These are phyloP conservation scores for Scophthalmus maximus DNA, from an alignment of 2,113 vertebrate species.

Conservation along the genomic window DNA sequence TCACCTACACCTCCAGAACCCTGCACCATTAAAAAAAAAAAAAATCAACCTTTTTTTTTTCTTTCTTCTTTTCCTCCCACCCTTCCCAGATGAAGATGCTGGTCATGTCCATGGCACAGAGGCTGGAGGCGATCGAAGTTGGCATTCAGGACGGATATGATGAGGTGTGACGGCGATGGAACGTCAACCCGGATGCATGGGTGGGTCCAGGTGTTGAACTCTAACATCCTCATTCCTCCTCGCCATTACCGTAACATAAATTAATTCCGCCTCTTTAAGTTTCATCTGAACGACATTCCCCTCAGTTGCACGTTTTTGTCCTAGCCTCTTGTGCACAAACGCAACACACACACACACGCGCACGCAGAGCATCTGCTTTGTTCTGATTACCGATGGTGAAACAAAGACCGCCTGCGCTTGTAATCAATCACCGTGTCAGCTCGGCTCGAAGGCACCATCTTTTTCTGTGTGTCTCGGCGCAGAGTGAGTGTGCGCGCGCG, in stretches of 20 bases:
- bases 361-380: conserved; percentile 49
- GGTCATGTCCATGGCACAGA: conserved; percentile 76
- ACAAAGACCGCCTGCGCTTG: conserved; percentile 68
- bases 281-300: conserved; percentile 18
- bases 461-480: conserved; percentile 4
- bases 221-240: not conserved
- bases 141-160: conserved; percentile 52
- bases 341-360: conserved; percentile 17
- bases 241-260: not conserved
- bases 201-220: conserved; percentile 4
- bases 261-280: conserved; percentile 7
- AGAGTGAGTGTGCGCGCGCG: conserved; percentile 17
- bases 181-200: not conserved
- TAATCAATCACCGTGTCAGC: conserved; percentile 78
- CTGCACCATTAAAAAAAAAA: not conserved
- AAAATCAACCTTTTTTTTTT: not conserved
- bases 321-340: conserved; percentile 32
- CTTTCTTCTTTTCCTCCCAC: not conserved
- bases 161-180: conserved; percentile 25
- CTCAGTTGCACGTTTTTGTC: conserved; percentile 15
- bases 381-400: conserved; percentile 60
- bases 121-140: conserved; percentile 72
- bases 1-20: not conserved
- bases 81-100: conserved; percentile 79
- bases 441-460: conserved; percentile 38